These are phyloP conservation scores for Priocnemis perturbator DNA, from an alignment of 2,888 invertebrate genomes.

Conservation along the genomic window DNA sequence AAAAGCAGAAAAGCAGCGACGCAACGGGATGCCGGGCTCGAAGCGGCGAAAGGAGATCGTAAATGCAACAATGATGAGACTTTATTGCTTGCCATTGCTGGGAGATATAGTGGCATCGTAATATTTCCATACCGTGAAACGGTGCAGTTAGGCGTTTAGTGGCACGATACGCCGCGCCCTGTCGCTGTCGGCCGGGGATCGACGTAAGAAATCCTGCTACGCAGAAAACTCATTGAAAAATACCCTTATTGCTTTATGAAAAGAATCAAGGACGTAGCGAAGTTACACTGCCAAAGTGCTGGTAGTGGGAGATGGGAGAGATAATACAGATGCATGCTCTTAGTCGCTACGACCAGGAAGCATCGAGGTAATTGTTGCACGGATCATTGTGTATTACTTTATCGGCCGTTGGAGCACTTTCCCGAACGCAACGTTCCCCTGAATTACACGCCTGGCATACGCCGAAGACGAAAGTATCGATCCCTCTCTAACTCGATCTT, in stretches of 20 bases:
- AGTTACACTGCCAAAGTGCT: no score
- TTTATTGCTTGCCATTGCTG: constrained; percentile 9
- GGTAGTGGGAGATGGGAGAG: no score
- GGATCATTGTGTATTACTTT: no score
- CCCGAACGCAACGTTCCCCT: no score
- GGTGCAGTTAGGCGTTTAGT: constrained; percentile 8
- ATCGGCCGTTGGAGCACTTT: no score
- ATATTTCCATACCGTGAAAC: constrained; percentile 7
- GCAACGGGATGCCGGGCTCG: constrained; percentile 2
- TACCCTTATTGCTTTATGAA: neutral
- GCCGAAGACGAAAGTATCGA: no score
- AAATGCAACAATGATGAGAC: constrained; percentile 11
- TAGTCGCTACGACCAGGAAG: no score
- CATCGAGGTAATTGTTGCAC: no score
- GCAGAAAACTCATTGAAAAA: no score
- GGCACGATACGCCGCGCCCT: neutral
- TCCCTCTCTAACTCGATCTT: no score
- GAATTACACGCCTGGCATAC: no score
- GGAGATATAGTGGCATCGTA: constrained; percentile 8
- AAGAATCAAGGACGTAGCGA: neutral
- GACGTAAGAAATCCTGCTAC: neutral
- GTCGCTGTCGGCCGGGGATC: neutral
- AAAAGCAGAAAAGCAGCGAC: neutral
- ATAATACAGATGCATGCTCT: neutral
- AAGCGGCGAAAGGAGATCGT: constrained; percentile 8